Evolutionary conservation across 2,797 vertebrate species (phyloP).

Genomic region (Chromis chromis): DNA sequence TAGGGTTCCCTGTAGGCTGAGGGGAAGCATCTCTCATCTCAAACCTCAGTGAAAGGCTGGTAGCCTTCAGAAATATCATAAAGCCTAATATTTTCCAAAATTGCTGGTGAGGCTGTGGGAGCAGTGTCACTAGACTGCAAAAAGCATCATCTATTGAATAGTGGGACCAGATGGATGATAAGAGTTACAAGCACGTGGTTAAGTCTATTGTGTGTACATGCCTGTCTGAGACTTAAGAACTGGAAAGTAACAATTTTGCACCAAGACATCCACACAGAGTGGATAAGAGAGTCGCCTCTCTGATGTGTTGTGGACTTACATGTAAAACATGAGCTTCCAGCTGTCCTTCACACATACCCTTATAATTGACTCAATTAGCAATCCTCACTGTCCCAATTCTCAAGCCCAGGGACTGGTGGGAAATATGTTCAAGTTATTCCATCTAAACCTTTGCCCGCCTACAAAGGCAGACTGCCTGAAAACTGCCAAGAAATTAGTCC

Average conservation of each 20-base stretch:
- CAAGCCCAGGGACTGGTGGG: slow-evolving; percentile 61
- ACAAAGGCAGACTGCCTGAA: slow-evolving; percentile 72
- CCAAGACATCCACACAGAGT: neutral
- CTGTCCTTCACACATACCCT: slow-evolving; percentile 66
- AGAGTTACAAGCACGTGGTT: slow-evolving; percentile 18
- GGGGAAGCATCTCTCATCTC: slow-evolving; percentile 66
- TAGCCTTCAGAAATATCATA: slow-evolving; percentile 55
- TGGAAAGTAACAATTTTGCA: neutral
- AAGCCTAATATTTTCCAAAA: slow-evolving; percentile 46
- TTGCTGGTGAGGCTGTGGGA: slow-evolving; percentile 32
- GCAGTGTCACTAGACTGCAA: slow-evolving; percentile 31
- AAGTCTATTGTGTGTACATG: slow-evolving; percentile 6
- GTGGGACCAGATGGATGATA: slow-evolving; percentile 17
- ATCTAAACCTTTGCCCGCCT: slow-evolving; percentile 78
- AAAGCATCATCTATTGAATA: slow-evolving; percentile 32
- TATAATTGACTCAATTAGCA: slow-evolving; percentile 77
- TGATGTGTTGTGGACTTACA: slow-evolving; percentile 40
- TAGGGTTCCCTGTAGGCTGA: slow-evolving; percentile 63
- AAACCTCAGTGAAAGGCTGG: slow-evolving; percentile 54
- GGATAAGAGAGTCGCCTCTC: slow-evolving; percentile 2
- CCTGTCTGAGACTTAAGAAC: neutral
- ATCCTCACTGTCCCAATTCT: slow-evolving; percentile 64
- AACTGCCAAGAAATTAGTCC: slow-evolving; percentile 82
- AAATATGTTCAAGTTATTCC: slow-evolving; percentile 75
- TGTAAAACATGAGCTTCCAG: slow-evolving; percentile 54